A percentile compares a stretch with the other conserved stretches of the same genome.
phyloP scores from a whole-genome alignment of 2,888 invertebrate species.

The Pristionchus maxplancki region DNA sequence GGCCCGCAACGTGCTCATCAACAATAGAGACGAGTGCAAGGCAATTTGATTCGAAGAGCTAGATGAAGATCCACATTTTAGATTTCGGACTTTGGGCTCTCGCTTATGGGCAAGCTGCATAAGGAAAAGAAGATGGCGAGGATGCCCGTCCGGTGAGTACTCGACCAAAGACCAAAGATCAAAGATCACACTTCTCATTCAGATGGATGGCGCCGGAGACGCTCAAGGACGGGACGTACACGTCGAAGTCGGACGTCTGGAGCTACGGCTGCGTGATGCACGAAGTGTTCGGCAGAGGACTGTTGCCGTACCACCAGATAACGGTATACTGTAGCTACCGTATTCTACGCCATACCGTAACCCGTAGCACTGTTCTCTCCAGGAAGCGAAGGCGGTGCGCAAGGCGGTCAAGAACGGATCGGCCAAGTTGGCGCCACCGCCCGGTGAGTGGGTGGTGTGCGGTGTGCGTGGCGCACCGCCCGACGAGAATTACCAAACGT shows the following conservation, averaged over 20 bases:
- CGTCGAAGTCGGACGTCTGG: slow-evolving; percentile 66
- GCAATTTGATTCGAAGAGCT: neutral
- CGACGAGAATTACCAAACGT: neutral
- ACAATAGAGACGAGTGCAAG: slow-evolving; percentile 56
- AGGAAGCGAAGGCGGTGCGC: slow-evolving; percentile 43
- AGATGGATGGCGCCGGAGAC: slow-evolving; percentile 67
- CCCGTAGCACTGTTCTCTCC: neutral
- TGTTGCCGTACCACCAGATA: slow-evolving; percentile 58
- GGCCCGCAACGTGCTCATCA: slow-evolving; percentile 63
- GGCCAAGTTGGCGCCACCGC: neutral
- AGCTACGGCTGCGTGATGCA: slow-evolving; percentile 65
- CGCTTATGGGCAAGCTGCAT: slow-evolving; percentile 64
- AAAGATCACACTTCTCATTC: neutral
- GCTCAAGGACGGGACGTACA: slow-evolving; percentile 60
- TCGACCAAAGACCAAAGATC: too few species aligned
- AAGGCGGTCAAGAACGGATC: slow-evolving; percentile 40
- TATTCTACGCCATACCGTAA: neutral
- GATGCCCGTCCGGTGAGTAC: slow-evolving; percentile 61
- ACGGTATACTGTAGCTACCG: slow-evolving; percentile 53
- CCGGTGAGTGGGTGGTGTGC: neutral
- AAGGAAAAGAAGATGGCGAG: slow-evolving; percentile 63
- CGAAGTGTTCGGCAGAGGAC: slow-evolving; percentile 62
- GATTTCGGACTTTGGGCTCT: slow-evolving; percentile 70
- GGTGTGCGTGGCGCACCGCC: neutral
- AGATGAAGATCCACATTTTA: too few species aligned